Evolutionary conservation across 2,888 invertebrate species (phyloP).

Genomic region (Blastobasis lacticolella): DNA sequence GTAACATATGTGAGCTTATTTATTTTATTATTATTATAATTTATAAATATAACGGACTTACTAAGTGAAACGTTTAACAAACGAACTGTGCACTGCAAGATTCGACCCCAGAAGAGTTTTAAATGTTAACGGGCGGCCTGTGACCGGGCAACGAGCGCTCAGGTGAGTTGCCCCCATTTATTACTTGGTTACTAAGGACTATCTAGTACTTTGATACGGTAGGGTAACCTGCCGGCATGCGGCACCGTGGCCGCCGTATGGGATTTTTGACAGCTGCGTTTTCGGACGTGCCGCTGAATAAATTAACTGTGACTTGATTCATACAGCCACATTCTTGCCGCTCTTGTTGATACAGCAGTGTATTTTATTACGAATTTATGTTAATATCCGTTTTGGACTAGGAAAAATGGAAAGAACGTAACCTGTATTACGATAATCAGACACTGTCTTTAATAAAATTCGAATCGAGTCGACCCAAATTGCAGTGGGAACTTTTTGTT

Average conservation of each 20-base stretch:
- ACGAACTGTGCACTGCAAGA: conserved; percentile 42
- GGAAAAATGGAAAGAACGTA: no score
- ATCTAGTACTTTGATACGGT: no score
- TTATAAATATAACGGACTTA: conserved; percentile 38
- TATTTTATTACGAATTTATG: neutral
- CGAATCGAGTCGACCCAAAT: no score
- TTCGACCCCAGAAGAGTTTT: conserved; percentile 15
- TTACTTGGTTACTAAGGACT: no score
- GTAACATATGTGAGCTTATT: conserved; percentile 55
- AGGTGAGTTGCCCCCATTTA: conserved; percentile 38
- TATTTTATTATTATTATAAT: conserved; percentile 40
- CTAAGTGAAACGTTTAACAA: conserved; percentile 41
- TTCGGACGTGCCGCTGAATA: conserved; percentile 41
- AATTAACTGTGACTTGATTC: conserved; percentile 28
- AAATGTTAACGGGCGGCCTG: conserved; percentile 36
- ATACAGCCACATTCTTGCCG: conserved; percentile 4
- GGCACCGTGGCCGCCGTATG: conserved; percentile 10
- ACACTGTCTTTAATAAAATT: no score
- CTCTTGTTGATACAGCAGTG: neutral
- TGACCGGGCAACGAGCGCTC: conserved; percentile 26
- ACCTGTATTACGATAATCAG: no score
- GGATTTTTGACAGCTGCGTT: conserved; percentile 34
- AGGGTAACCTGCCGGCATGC: no score
- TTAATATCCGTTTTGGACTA: no score
- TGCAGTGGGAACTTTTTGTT: no score